These are phyloP conservation scores for Cerastis rubricosa DNA, from an alignment of 2,888 invertebrate genomes.

Conservation along the genomic window DNA sequence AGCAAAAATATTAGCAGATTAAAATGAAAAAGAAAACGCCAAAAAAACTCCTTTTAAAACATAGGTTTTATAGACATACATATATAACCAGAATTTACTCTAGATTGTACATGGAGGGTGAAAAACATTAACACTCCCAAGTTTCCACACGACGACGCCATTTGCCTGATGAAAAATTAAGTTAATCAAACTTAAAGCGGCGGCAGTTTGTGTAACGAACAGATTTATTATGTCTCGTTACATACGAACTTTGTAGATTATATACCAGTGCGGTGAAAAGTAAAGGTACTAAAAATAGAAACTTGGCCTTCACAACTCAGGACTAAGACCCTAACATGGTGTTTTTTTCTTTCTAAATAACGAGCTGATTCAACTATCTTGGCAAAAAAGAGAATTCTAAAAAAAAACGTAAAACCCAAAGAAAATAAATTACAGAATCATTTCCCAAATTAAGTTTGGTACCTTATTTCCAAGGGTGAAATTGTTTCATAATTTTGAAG, in stretches of 20 bases:
- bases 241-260: neutral
- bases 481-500: slow-evolving; percentile 69
- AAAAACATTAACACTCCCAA: slow-evolving; percentile 35
- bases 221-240: slow-evolving; percentile 48
- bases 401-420: slow-evolving; percentile 41
- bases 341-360: slow-evolving; percentile 9
- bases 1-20: neutral
- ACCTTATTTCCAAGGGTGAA: slow-evolving; percentile 62
- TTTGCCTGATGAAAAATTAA: slow-evolving; percentile 57
- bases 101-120: neutral
- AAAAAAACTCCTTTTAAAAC: neutral
- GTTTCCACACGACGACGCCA: slow-evolving; percentile 47
- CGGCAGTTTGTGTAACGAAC: slow-evolving; percentile 39
- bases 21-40: neutral
- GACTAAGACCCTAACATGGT: neutral
- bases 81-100: slow-evolving; percentile 8
- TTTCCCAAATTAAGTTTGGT: slow-evolving; percentile 68
- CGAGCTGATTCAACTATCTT: slow-evolving; percentile 8
- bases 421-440: slow-evolving; percentile 69
- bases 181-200: slow-evolving; percentile 52
- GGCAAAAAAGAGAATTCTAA: slow-evolving; percentile 1
- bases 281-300: slow-evolving; percentile 1
- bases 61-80: neutral
- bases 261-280: neutral
- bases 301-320: neutral